A percentile compares a stretch with the other conserved stretches of the same genome.
Conservation (phyloP, 2,797 vertebrate species). For the Eptatretus atami region DNA sequence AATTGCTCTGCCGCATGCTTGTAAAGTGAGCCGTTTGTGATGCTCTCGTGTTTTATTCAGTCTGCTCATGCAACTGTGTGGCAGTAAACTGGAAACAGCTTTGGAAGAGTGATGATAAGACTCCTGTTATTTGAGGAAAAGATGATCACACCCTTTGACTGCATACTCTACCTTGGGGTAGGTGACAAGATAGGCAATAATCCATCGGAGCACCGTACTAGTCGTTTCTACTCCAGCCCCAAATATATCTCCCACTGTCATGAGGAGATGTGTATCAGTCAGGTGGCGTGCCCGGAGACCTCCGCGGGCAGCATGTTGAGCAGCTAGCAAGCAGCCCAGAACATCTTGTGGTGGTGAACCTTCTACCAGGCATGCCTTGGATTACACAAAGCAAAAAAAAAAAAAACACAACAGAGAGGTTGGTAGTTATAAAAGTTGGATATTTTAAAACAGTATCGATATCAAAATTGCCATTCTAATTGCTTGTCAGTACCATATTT, state of each 20-base stretch:
- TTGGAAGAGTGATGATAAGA: too few species aligned
- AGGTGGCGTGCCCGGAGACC: conserved; percentile 11
- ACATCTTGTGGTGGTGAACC: conserved; percentile 16
- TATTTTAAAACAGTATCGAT: background rate
- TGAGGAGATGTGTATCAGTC: conserved; percentile 26
- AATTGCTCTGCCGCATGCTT: too few species aligned
- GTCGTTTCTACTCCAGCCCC: conserved; percentile 33
- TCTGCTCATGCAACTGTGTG: too few species aligned
- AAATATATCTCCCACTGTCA: conserved; percentile 25
- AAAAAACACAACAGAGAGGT: background rate
- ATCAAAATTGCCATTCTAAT: too few species aligned
- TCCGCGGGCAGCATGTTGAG: conserved; percentile 11
- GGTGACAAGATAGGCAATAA: conserved; percentile 25
- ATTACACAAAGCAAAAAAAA: background rate
- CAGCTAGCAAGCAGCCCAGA: conserved; percentile 22
- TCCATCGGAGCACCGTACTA: conserved; percentile 25
- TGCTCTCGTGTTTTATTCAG: too few species aligned
- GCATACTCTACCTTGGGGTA: conserved; percentile 15
- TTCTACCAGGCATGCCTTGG: background rate
- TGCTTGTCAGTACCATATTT: too few species aligned
- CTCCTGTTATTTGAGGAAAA: too few species aligned
- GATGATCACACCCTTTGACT: background rate
- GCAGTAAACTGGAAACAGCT: too few species aligned
- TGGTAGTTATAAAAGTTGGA: background rate
- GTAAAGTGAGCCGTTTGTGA: too few species aligned